phyloP scores from a whole-genome alignment of 2,113 vertebrate species.

The Laticauda laticaudata region DNA sequence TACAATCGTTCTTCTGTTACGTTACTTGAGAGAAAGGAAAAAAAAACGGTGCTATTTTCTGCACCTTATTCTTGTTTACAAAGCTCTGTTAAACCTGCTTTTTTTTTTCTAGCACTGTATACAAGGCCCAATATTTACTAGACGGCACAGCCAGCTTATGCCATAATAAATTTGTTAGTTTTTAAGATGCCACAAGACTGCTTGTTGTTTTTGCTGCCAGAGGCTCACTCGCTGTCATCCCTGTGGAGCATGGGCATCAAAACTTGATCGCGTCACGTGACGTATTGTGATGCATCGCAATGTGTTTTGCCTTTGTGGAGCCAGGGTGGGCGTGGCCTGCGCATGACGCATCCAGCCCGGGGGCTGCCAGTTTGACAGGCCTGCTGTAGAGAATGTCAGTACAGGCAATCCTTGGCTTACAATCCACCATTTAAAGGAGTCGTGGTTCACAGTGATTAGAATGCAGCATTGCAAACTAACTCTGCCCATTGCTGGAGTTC shows the following conservation, averaged over 20 bases:
- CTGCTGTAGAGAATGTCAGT: no score
- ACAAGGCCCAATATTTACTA: not conserved
- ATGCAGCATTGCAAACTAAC: no score
- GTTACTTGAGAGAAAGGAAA: not conserved
- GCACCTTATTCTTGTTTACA: not conserved
- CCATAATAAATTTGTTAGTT: not conserved
- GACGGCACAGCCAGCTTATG: not conserved
- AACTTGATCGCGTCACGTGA: not conserved
- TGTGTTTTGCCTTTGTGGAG: not conserved
- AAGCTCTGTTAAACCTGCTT: not conserved
- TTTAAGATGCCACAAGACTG: not conserved
- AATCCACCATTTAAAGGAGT: not conserved
- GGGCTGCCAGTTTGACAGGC: no score
- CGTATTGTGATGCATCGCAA: not conserved
- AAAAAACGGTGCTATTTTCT: not conserved
- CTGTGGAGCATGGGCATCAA: not conserved
- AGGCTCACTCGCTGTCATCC: not conserved
- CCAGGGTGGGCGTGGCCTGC: not conserved
- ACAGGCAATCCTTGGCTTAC: not conserved
- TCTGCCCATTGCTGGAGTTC: no score
- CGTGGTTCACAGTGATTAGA: no score
- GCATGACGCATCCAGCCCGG: not conserved
- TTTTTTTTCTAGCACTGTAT: not conserved
- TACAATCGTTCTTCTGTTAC: not conserved
- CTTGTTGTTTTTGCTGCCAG: not conserved